These are phyloP conservation scores for Fukomys damarensis DNA, from an alignment of 2,113 vertebrate species.

Conservation along the genomic window DNA sequence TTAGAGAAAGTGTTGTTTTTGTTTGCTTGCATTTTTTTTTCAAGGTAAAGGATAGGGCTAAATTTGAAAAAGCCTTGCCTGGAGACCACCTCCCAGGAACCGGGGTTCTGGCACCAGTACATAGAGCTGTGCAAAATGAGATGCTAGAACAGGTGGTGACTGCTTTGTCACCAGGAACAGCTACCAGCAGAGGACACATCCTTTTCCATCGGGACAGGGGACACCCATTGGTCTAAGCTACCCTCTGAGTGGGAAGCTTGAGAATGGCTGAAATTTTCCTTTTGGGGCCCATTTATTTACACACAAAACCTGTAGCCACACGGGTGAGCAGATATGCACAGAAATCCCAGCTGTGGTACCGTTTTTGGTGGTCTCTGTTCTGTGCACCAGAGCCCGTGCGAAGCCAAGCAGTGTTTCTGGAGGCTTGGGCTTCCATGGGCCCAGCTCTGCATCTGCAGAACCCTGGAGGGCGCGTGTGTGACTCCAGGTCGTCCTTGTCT, in stretches of 20 bases:
- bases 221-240: neutral
- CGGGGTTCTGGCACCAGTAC: neutral
- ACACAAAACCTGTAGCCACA: neutral
- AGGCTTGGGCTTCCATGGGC: neutral
- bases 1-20: neutral
- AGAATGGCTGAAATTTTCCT: neutral
- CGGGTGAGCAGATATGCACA: neutral
- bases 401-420: neutral
- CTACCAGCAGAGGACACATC: neutral
- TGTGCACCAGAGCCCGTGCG: neutral
- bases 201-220: neutral
- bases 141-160: neutral
- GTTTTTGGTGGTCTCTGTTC: neutral
- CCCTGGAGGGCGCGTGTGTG: neutral
- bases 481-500: neutral
- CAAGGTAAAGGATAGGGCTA: neutral
- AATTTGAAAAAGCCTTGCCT: slow-evolving; percentile 19
- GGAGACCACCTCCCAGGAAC: neutral
- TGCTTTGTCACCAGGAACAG: neutral
- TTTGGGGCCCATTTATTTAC: neutral
- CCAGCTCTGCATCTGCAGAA: neutral
- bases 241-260: neutral
- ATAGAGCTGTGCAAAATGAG: neutral
- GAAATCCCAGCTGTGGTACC: neutral
- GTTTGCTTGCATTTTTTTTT: neutral